Base-by-base conservation (phyloP, 2,888 invertebrate genomes). In the Ditula angustiorana region DNA sequence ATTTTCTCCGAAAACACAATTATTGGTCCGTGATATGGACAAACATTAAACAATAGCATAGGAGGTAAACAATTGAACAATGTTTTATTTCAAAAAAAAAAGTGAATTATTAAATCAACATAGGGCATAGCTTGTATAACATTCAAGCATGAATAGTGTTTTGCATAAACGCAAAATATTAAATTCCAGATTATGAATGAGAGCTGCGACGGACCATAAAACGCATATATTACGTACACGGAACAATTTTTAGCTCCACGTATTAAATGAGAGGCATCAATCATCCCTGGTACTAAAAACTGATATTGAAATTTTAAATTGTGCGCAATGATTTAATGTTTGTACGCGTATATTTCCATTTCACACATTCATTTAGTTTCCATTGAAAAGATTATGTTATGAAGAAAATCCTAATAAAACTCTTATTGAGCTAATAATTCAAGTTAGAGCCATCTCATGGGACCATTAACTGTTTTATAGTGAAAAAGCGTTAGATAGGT, bases 161-260 rank as follows among this genome's bases (percentile, higher is more conserved):
- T 77, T 74, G 77, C 74, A 79, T 80, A 81, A 79, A 79, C 74
- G 77, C 76, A 76, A 85, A 79, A 82, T 85, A 87, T 86, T 86
- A 85, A 85, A 86, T 86, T 86, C 83, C 82, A 73, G 72, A 74
- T 75, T 72, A 76, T 72, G 77, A 77, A 76, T 73, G 72, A 71
- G 74, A 78, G 76, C 74, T 78, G 78, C 76, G 74, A 76, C 74
- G 74, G 74, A 75, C 74, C 74, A 74, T 79, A 74, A 78, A 75
- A 74, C 68, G 78, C 80, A 86, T 85, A 82, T 80, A 86, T 84
- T 81, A 83, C 79, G 73, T 67, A 74, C 72, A 74, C 72, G 72
- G 71, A 73, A 76, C 76, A 79, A 79, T 82, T 80, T 78, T 74
- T 71, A 76, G 70, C 71, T 74, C 61, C 56, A 49, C 56, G 66